These are phyloP conservation scores for Pelecanus crispus DNA, from an alignment of 2,113 vertebrate genomes.

Conservation along the genomic window DNA sequence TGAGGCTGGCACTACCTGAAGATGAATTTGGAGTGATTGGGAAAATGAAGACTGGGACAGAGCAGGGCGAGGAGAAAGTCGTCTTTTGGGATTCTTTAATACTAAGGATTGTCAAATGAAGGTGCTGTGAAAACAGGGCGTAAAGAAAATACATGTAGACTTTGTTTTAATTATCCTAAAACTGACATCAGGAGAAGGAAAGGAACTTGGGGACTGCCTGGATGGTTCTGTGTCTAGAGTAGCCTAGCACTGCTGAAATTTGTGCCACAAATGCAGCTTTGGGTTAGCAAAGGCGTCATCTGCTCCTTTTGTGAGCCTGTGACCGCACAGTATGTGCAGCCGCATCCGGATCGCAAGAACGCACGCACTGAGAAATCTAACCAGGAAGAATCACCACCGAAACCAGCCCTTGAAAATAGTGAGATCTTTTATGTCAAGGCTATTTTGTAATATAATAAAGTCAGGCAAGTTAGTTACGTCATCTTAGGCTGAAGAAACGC, in stretches of 20 bases:
- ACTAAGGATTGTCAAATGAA: neutral
- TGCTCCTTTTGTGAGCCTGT: neutral
- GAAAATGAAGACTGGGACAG: neutral
- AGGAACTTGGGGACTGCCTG: neutral
- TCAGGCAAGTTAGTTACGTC: neutral
- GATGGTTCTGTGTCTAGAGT: neutral
- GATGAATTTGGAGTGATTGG: neutral
- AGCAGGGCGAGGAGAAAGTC: neutral
- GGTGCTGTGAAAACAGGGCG: neutral
- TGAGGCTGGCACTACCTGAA: neutral
- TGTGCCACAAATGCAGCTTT: neutral
- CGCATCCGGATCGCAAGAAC: accelerated
- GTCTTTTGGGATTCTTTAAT: neutral
- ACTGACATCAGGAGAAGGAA: neutral
- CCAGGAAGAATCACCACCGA: neutral
- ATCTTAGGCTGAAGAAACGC: neutral
- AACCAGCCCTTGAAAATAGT: neutral
- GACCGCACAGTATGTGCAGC: accelerated
- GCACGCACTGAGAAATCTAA: neutral
- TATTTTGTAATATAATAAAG: neutral
- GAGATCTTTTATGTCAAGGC: neutral
- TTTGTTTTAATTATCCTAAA: neutral
- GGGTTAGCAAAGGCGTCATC: neutral
- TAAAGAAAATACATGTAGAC: neutral
- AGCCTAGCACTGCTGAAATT: neutral